phyloP scores from a whole-genome alignment of 2,888 invertebrate species.

The Tachina fera region DNA sequence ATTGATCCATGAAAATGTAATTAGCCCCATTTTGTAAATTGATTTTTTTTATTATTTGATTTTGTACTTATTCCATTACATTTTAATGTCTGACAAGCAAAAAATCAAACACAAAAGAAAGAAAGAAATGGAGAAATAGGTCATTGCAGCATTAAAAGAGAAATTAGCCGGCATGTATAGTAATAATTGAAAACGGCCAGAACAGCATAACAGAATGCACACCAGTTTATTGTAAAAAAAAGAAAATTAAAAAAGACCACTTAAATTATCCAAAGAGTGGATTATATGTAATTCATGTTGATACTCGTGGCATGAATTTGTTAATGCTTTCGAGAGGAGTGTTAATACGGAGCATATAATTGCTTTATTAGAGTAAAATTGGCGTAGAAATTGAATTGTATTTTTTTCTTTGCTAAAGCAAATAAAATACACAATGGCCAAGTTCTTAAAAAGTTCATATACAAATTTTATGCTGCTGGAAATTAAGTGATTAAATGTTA shows the following conservation, averaged over 20 bases:
- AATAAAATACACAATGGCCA: too few species aligned
- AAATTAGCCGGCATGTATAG: slow-evolving; percentile 21
- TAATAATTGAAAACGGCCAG: not conserved
- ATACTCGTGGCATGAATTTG: slow-evolving; percentile 4
- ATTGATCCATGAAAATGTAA: not conserved
- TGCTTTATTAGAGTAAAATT: not conserved
- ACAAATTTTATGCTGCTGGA: too few species aligned
- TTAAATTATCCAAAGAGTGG: slow-evolving; percentile 4
- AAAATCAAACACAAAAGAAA: not conserved
- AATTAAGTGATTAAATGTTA: too few species aligned
- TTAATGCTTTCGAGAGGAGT: not conserved
- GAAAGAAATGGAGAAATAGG: slow-evolving; percentile 4
- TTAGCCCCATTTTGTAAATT: slow-evolving; percentile 14
- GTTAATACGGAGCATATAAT: not conserved
- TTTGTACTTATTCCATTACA: not conserved
- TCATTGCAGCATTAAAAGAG: slow-evolving; percentile 31
- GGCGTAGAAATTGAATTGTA: not conserved
- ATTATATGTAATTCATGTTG: not conserved
- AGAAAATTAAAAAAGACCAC: not conserved
- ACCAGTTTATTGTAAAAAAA: not conserved
- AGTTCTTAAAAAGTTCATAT: too few species aligned
- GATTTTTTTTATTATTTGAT: slow-evolving; percentile 3
- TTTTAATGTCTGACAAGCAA: not conserved
- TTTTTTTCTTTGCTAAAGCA: not conserved
- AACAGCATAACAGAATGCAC: not conserved